Evolutionary conservation across 2,113 vertebrate genomes (phyloP), one percentile per base, ranked within the genome.

Genomic region (Neolamprologus sp.): DNA sequence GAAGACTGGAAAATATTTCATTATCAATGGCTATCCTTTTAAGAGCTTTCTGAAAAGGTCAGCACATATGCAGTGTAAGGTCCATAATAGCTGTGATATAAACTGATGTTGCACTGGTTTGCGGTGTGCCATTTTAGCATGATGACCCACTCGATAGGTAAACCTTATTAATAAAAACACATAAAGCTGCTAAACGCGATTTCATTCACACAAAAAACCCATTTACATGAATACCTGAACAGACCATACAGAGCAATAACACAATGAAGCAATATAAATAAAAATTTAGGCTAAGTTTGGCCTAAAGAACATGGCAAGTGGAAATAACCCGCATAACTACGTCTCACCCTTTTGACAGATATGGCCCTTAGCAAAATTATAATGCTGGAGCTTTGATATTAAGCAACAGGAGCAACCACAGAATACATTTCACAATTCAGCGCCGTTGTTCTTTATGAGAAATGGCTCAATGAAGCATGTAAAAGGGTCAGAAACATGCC

Each of bases 11-110:
- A 71, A 92, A 92, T 84, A 79, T 84, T 84, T 55, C 7, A 65
- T 83, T 88, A 94, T 92, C 88, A 84, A 93, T 90, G 81, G 68
- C 65, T 87, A 86, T 57, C 81, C 75, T 91, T 92, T 94, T 85
- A 87, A 94, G 89, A 85, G 85, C 84, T 82, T 89, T 88, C 54
- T 53, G 49, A 86, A 90, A 94, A 93, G 87, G 83, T 92, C 88
- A 90, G 82, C 85, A 87, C 37, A 80, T 86, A 80, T 89, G 42
- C 82, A 87, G 21, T 55, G 35, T 83, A 30, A 45, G 60, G 13
- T 80, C 78, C 42, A 49, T 42, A 58, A 42, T 12, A 53, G 26
- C 57, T 33, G 57, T 19, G 26, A 81, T 54, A 35, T 23, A 88
- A 91, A 80, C 49, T 14, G 47, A 35, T 35, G 13, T 26, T 37